Evolutionary conservation across 2,888 invertebrate genomes (phyloP).

Genomic region (Eupithecia insigniata): DNA sequence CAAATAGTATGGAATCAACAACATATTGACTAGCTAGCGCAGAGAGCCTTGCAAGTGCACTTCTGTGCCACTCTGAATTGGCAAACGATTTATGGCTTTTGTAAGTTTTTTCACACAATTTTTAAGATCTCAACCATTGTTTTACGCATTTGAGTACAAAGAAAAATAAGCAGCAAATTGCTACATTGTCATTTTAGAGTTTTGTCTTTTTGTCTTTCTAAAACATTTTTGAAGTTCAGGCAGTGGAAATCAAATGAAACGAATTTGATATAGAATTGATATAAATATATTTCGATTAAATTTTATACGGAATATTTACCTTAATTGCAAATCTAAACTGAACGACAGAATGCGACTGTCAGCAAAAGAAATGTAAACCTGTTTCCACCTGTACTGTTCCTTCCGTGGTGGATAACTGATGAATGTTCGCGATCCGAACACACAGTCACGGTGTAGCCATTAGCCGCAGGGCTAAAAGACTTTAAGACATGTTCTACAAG

Average conservation of each 20-base stretch:
- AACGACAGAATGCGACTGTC: neutral
- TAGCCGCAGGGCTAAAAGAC: slow-evolving; percentile 69
- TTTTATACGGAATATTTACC: neutral
- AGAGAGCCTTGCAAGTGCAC: slow-evolving; percentile 12
- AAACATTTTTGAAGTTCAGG: neutral
- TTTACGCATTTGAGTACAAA: neutral
- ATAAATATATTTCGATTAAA: neutral
- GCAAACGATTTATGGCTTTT: neutral
- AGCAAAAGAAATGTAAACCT: neutral
- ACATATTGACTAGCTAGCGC: slow-evolving; percentile 59
- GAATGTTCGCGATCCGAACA: slow-evolving; percentile 66
- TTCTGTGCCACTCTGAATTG: neutral
- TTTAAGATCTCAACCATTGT: neutral
- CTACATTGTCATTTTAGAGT: neutral
- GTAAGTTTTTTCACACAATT: neutral
- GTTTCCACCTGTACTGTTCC: slow-evolving; percentile 14
- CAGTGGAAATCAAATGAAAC: neutral
- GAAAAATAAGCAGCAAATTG: neutral
- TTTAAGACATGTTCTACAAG: slow-evolving; percentile 62
- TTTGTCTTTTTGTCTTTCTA: neutral
- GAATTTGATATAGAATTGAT: neutral
- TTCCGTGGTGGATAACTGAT: slow-evolving; percentile 54
- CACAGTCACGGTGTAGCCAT: slow-evolving; percentile 77
- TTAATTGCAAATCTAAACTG: neutral
- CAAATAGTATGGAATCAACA: slow-evolving; percentile 67